Base-by-base conservation (phyloP, 1,140 invertebrate genomes). In the Thaumatotibia leucotreta region DNA sequence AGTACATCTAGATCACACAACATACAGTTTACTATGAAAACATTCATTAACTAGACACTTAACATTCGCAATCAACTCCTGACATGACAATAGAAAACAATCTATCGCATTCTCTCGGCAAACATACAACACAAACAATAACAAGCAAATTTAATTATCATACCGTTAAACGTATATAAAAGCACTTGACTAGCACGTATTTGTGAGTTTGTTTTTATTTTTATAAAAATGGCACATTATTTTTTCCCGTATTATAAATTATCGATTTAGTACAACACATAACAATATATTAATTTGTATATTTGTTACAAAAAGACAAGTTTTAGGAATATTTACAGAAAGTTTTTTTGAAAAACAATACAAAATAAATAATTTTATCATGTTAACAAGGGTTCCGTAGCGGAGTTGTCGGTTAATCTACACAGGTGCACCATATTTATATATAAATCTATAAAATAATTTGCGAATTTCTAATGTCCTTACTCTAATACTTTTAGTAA, bases 101-200 rank as follows among this genome's bases (percentile, higher is more conserved):
- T 73, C 68, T 64, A 78, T 73, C 71, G 72, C 80, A 84, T 79
- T 78, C 78, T 54, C 69, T 35, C 45, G 52, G 76, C 62, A 73
- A 73, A 66, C 77, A 66, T 64, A 74, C 70, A 73, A 27, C 67
- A 81, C 39, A 80, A 78, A 84, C 54, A 72, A 82, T 72, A 83
- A 79, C 84, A 90, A 90, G 88, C 88, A 90, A 90, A 90, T 90
- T 90, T 85, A 88, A 88, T 79, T 88, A 88, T 88, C 81, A 75
- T 70, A 73, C 71, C 71, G 76, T 72, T 72, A 74, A 76, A 80
- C 75, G 70, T 82, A 78, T 80, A 77, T 77, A 83, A 84, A 88
- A 90, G 88, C 86, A 89, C 85, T 89, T 84, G 75, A 79, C 69
- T 86, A 84, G 86, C 83, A 83, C 79, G 80, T 80, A 74, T 74